Evolutionary conservation across 2,797 vertebrate species (phyloP).

Genomic region (Podarcis siculus): DNA sequence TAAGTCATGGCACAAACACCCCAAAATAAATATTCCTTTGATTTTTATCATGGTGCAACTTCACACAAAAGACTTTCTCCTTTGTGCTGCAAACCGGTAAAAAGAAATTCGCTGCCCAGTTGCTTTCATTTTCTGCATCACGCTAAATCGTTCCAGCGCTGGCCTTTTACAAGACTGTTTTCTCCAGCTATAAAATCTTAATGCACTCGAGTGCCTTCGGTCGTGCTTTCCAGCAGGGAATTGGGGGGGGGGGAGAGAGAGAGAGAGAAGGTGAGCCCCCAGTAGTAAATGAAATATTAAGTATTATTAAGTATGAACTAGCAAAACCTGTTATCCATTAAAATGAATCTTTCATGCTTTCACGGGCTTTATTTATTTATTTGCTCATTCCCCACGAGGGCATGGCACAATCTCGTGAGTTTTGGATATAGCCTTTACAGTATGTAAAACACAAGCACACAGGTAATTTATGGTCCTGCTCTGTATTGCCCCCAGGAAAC

Average conservation of each 20-base stretch:
- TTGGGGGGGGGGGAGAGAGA: no score
- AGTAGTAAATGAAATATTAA: slow-evolving; percentile 77
- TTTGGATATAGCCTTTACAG: slow-evolving; percentile 63
- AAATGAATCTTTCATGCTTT: slow-evolving; percentile 75
- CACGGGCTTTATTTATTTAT: background rate
- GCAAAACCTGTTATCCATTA: slow-evolving; percentile 73
- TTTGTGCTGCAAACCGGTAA: slow-evolving; percentile 44
- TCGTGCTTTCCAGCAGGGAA: slow-evolving; percentile 51
- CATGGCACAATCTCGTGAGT: slow-evolving; percentile 20
- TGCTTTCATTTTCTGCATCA: slow-evolving; percentile 51
- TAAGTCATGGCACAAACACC: background rate
- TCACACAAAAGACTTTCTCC: background rate
- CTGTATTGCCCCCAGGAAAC: slow-evolving; percentile 65
- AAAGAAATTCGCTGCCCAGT: slow-evolving; percentile 29
- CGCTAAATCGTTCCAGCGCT: slow-evolving; percentile 31
- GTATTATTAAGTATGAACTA: slow-evolving; percentile 75
- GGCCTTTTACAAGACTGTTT: slow-evolving; percentile 48
- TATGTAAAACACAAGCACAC: slow-evolving; percentile 17
- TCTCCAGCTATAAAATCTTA: slow-evolving; percentile 71
- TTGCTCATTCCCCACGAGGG: background rate
- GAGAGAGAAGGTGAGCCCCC: slow-evolving; percentile 69
- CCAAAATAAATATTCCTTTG: background rate
- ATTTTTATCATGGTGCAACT: background rate
- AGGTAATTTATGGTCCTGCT: slow-evolving; percentile 58
- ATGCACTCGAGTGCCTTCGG: slow-evolving; percentile 61